Evolutionary conservation across 2,888 invertebrate species (phyloP).

Genomic region (Cerastoderma edule): DNA sequence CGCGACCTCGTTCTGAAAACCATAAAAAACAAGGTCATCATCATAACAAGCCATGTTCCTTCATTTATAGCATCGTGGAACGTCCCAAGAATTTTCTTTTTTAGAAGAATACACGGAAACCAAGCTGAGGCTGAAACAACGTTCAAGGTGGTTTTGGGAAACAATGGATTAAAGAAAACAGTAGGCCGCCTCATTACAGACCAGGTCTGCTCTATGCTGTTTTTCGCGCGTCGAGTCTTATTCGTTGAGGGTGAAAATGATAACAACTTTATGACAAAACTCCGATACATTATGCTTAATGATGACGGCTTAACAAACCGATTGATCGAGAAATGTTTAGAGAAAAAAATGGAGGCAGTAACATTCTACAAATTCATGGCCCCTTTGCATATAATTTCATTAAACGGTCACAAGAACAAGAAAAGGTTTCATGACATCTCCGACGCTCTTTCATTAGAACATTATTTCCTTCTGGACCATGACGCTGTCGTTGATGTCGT

Average conservation of each 20-base stretch:
- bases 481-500: not conserved
- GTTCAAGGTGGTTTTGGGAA: not conserved
- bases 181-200: not conserved
- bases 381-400: constrained; percentile 6
- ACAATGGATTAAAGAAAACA: not conserved
- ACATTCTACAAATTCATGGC: not conserved
- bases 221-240: constrained; percentile 20
- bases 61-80: constrained; percentile 22
- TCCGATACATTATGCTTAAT: constrained; percentile 9
- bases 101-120: not conserved
- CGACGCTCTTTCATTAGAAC: constrained; percentile 9
- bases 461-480: constrained; percentile 12
- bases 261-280: not conserved
- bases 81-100: constrained; percentile 13
- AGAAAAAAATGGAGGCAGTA: not conserved
- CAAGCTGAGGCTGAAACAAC: not conserved
- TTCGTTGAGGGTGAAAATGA: constrained; percentile 26
- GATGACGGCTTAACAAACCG: not conserved
- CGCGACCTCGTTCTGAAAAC: constrained; percentile 18
- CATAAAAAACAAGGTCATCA: constrained; percentile 15
- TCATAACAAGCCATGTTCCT: constrained; percentile 21
- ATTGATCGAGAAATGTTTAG: not conserved
- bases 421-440: constrained; percentile 5
- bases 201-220: not conserved
- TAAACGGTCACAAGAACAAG: constrained; percentile 14